phyloP scores from a whole-genome alignment of 1,140 invertebrate species.

The Conus betulinus region DNA sequence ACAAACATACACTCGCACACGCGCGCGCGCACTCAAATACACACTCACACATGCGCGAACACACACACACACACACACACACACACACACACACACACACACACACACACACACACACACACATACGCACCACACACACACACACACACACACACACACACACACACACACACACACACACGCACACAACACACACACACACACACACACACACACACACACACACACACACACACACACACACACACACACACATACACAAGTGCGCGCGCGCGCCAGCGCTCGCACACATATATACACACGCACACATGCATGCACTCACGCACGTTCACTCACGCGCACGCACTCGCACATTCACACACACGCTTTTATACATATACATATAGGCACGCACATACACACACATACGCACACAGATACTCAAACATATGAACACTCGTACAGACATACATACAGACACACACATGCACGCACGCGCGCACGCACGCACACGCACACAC shows the following conservation, averaged over 20 bases:
- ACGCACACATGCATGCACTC: not conserved
- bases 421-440: not conserved
- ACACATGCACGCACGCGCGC: not conserved
- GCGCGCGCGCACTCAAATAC: not conserved
- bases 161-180: conserved; percentile 7
- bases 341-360: not conserved
- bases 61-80: not conserved
- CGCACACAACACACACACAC: conserved; percentile 1
- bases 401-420: not conserved
- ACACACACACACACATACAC: no score
- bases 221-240: no score
- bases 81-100: not conserved
- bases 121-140: not conserved
- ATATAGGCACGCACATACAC: not conserved
- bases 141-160: not conserved
- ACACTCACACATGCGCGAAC: not conserved
- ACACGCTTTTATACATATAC: not conserved
- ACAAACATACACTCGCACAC: not conserved
- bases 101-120: not conserved
- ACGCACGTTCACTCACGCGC: not conserved
- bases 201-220: not conserved
- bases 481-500: not conserved
- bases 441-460: not conserved
- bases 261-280: no score
- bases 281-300: not conserved